A percentile compares a stretch with the other conserved stretches of the same genome.
Conservation (phyloP, 2,888 invertebrate genomes). For the Himalopsyche anomala region DNA sequence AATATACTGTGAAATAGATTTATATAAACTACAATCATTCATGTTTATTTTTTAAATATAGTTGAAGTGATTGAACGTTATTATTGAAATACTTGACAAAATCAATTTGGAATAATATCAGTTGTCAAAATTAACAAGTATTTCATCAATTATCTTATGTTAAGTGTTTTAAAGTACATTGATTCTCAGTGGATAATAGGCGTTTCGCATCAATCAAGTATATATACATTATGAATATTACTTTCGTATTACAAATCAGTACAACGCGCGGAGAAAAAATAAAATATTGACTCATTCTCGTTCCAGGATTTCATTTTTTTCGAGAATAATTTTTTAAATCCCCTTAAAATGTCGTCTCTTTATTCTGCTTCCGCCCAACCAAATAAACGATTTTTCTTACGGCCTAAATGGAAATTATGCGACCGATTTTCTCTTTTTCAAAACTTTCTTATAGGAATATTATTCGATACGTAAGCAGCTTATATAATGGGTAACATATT, state of each 20-base stretch:
- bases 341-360: slow-evolving; percentile 11
- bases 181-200: background rate
- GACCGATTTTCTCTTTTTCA: slow-evolving; percentile 9
- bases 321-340: slow-evolving; percentile 37
- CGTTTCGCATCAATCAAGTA: background rate
- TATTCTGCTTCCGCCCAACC: background rate
- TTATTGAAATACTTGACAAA: no score
- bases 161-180: no score
- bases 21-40: no score
- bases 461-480: slow-evolving; percentile 17
- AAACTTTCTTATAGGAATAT: background rate
- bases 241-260: background rate
- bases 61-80: no score
- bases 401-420: background rate
- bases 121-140: no score
- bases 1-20: no score
- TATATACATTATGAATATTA: slow-evolving; percentile 25
- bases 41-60: no score
- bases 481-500: background rate
- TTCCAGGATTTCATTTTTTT: background rate
- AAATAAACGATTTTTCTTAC: slow-evolving; percentile 38
- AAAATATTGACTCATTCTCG: background rate
- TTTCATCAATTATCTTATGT: no score
- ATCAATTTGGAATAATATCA: no score
- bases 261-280: background rate